Conservation (phyloP, 2,797 vertebrate genomes). For the Sebastes steindachneri region DNA sequence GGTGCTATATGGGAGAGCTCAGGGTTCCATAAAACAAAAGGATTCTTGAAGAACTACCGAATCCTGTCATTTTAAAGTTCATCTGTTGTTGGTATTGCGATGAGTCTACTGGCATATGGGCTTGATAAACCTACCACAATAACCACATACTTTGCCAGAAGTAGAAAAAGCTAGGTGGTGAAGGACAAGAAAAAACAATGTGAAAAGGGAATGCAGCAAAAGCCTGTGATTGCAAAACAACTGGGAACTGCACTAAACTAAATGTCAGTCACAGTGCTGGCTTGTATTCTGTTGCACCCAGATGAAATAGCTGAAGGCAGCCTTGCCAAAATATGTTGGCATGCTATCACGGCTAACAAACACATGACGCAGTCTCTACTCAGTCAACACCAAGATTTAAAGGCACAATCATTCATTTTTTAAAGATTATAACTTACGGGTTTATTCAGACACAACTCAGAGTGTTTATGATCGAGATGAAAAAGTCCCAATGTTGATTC, state of each 20-base stretch:
- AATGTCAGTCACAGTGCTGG: conserved; percentile 26
- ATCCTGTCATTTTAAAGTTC: not conserved
- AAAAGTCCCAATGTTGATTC: not conserved
- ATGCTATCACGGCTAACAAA: conserved; percentile 4
- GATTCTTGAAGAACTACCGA: not conserved
- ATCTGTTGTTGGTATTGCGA: not conserved
- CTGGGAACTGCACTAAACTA: not conserved
- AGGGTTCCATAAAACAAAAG: not conserved
- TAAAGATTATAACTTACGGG: not conserved
- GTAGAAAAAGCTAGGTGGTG: not conserved
- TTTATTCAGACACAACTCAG: not conserved
- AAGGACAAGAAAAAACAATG: not conserved
- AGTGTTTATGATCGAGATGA: not conserved
- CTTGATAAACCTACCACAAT: not conserved
- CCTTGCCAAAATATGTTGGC: conserved; percentile 38
- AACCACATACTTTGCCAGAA: not conserved
- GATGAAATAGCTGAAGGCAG: conserved; percentile 11
- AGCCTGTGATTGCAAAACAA: conserved; percentile 36
- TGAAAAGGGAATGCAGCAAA: not conserved
- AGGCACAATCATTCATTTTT: not conserved
- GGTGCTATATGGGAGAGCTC: not conserved
- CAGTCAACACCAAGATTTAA: not conserved
- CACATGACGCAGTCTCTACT: not conserved
- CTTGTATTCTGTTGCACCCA: conserved; percentile 21
- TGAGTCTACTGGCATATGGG: not conserved